Base-by-base conservation (phyloP, 2,888 invertebrate genomes). In the Eurytoma californica region DNA sequence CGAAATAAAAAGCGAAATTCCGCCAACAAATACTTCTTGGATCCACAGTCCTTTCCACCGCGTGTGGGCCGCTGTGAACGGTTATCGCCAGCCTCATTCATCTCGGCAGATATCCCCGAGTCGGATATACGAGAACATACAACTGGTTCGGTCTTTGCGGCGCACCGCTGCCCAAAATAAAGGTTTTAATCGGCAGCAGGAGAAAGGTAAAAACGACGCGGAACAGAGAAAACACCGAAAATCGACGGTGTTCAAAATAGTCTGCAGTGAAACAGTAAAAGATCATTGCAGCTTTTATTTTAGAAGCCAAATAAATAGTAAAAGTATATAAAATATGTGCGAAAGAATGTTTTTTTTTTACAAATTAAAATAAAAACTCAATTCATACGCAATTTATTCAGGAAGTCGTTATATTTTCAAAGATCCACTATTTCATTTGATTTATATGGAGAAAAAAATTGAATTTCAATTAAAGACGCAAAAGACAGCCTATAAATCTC, bases 21-120 rank as follows among this genome's bases (percentile, higher is more conserved):
- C 63, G 30, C 61, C 13, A 68, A 75, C 75, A 75, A 75, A 75
- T 75, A 60, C 49, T 72, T 68, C 75, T 61, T 58, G 60, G 68
- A 75, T 75, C 68, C 51, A 3, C 39, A 28, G 39, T 24, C 66
- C 57, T 28, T 74, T 74, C 57, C 4, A 9, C 20, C 14, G 73
- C 20, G 49, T 39, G 13, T 4, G 39, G 3, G 18, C 16, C 16
- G 16, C 16, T n/a, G n/a, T 3, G 30, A 16, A 16, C 61, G 30
- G 51, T 75, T 75, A 75, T 75, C 75, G 47, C 77, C 16, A 70
- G 47, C 16, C 65, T 61, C 63, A 65, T 79, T 79, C 68, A 79
- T 79, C 68, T 79, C 49, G 13, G 16, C 30, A 79, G 63, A 69
- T 73, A 79, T 74, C 61, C 58, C 66, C 58, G 53, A 49, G 49